Percentiles rank a stretch among this genome's conserved stretches.
phyloP scores from a whole-genome alignment of 2,888 invertebrate genomes.

The Myopa tessellatipennis region DNA sequence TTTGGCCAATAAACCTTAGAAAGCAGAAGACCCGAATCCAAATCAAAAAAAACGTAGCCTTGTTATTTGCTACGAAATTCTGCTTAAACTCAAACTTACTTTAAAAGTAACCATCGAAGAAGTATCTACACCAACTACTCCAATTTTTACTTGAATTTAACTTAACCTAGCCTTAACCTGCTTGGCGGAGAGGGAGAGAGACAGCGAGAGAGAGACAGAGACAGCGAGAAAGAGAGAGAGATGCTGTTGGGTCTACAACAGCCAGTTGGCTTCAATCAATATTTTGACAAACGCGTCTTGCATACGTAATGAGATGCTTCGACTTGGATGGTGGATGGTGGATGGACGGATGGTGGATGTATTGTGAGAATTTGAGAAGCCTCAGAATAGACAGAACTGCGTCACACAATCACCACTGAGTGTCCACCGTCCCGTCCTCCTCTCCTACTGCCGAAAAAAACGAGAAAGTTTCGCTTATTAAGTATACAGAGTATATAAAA shows the following conservation, averaged over 20 bases:
- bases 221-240: too few species aligned
- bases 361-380: neutral
- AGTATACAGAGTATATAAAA: neutral
- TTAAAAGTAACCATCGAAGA: neutral
- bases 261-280: conserved; percentile 59
- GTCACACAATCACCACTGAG: neutral
- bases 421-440: neutral
- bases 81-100: neutral
- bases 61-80: neutral
- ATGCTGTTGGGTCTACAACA: conserved; percentile 19
- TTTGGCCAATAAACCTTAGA: conserved; percentile 46
- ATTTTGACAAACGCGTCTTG: conserved; percentile 60
- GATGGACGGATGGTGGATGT: neutral
- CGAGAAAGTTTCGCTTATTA: neutral
- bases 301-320: conserved; percentile 56
- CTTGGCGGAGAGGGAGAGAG: neutral
- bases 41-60: conserved; percentile 8
- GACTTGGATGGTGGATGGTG: conserved; percentile 10
- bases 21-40: neutral
- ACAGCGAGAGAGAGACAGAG: neutral
- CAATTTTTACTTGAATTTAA: neutral
- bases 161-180: conserved; percentile 28
- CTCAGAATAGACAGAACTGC: neutral
- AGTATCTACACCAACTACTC: neutral
- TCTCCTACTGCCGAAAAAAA: neutral